These are phyloP conservation scores for Stegana nigrithorax DNA, from an alignment of 2,888 invertebrate genomes.

Conservation along the genomic window DNA sequence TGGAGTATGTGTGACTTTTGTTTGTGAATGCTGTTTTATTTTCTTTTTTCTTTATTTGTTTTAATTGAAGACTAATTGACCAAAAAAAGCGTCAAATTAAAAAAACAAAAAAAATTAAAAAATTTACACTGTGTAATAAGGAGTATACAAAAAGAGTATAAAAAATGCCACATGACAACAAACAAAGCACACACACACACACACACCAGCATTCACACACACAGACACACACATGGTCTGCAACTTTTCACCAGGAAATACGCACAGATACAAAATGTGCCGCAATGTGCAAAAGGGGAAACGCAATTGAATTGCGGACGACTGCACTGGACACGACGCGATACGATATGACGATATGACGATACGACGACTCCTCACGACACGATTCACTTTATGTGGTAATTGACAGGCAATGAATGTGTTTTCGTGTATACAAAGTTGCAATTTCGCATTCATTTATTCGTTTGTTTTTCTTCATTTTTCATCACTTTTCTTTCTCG, in stretches of 20 bases:
- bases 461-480: neutral
- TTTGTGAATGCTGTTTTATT: too few relatives aligned
- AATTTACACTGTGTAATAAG: too few relatives aligned
- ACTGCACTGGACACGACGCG: neutral
- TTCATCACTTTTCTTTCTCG: neutral
- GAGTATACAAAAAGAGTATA: too few relatives aligned
- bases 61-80: neutral
- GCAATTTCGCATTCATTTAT: too few relatives aligned
- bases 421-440: too few relatives aligned
- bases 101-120: too few relatives aligned
- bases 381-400: too few relatives aligned
- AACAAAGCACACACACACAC: neutral
- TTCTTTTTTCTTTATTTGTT: too few relatives aligned
- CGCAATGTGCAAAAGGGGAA: neutral
- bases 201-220: neutral
- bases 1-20: too few relatives aligned
- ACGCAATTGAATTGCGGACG: neutral
- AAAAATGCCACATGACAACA: neutral
- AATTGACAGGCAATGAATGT: neutral
- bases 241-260: neutral
- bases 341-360: neutral
- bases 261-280: neutral
- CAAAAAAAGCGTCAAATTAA: neutral
- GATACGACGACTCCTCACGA: too few relatives aligned
- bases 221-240: neutral